Base-by-base conservation (phyloP, 2,113 vertebrate genomes). In the Centropus bengalensis region DNA sequence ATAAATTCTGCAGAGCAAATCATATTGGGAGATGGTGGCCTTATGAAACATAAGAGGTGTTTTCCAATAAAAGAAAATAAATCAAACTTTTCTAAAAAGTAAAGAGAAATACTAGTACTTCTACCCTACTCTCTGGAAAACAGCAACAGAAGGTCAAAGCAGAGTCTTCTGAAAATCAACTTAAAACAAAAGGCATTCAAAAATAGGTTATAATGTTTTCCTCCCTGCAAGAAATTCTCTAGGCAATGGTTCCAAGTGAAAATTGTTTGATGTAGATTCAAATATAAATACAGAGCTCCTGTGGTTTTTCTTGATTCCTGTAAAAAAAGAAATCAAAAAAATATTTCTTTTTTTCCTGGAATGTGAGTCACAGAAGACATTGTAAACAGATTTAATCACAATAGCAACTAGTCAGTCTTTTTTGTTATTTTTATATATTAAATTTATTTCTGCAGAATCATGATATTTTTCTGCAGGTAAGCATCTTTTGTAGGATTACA, bases 251-350 rank as follows among this genome's bases (percentile, higher is more conserved):
- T 97, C 78, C 92, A 97, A 96, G 82, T 77, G 81, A 96, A 97
- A 96, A 96, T 44, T 2, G 79, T 97, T 96, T 97, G 96, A 97
- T 96, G 88, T 85, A 94, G 89, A 95, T 71, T 95, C 95, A 97
- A 97, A 97, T 93, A 97, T 89, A 97, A 98, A 97, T 96, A 97
- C 49, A 97, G 93, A 97, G 86, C 67, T 85, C 82, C 86, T 97
- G 89, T 94, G 91, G 94, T 95, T 98, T 95, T 95, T 91, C 91
- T 96, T 94, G 94, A 96, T 96, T 97, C 93, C 77, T 96, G 62
- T 95, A 92, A 95, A 95, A 45, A 97, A 92, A 96, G 82, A 88
- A 93, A 96, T 54, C 1, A 45, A 96, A 82, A 94, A 84, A 94
- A 75, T 33, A 26, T 82, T 79, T 71, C 15, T 59, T 87, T 96